Evolutionary conservation across 2,888 invertebrate species (phyloP), one percentile per base, ranked within the genome.

Genomic region (Athalia circularis): DNA sequence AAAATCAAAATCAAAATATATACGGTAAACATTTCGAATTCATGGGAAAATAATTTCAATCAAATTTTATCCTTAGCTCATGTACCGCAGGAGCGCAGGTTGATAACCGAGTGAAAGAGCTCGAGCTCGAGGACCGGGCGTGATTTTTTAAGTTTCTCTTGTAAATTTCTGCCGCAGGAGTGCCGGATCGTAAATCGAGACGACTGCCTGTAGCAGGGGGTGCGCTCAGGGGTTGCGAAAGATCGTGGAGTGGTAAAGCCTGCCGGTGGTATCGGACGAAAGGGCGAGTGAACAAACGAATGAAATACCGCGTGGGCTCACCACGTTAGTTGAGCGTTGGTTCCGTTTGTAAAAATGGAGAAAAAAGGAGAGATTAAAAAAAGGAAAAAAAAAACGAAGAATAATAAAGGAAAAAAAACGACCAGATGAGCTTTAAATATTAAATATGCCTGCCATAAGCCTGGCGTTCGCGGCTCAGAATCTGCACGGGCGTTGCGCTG

Each of bases 321-420:
- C 29, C 29, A 48, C 62, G 74, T 9, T 62, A 29, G 29, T 29
- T 75, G 9, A 29, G 47, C 74, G 61, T 75, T 47, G 13, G 47
- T 47, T 61, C 29, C 29, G 29, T 29, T 29, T 29, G 29, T 29
- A 15, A 80, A 82, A 81, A 80, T 83, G 80, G 81, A 52, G 57
- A 4, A 67, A 82, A 82, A 81, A 81, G 81, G 68, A 15, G 43
- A 62, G 48, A 61, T 3, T 67, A 67, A 78, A 70, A 70, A 77
- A 15, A 77, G 77, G 57, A 65, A 70, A 70, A 67, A 72, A 80
- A 80, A 50, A 45, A 78, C n/a, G n/a, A 43, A 75, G 57, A 72
- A 74, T n/a, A n/a, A n/a, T n/a, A 77, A 15, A 77, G 77, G 57
- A 65, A 70, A 70, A 67, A 72, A 80, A 80, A 50, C 15, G 57